Conservation (phyloP, 2,888 invertebrate genomes). For the Phortica okadai region DNA sequence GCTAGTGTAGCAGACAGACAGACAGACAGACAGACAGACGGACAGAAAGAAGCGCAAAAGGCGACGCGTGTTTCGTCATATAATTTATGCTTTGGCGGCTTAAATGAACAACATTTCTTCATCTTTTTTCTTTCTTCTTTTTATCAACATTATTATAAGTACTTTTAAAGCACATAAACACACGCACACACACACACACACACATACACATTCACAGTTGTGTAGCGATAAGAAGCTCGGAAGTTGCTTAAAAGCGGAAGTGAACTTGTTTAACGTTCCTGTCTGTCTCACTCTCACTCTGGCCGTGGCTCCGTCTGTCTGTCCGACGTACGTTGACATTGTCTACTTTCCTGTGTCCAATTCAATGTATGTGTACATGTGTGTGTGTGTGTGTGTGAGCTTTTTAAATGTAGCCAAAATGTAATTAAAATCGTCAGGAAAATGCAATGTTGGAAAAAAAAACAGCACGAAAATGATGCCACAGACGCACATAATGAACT, state of each 20-base stretch:
- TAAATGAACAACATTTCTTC: constrained; percentile 59
- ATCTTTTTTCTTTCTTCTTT: not conserved
- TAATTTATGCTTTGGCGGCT: not conserved
- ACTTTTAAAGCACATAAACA: not conserved
- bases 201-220: constrained; percentile 18
- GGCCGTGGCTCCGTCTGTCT: too few relatives aligned
- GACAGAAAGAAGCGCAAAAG: not conserved
- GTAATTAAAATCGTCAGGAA: constrained; percentile 20
- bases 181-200: constrained; percentile 10
- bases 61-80: constrained; percentile 45
- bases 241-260: constrained; percentile 12
- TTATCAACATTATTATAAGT: too few relatives aligned
- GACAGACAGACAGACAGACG: not conserved
- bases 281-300: not conserved
- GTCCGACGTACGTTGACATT: too few relatives aligned
- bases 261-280: not conserved
- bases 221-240: constrained; percentile 14
- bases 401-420: not conserved
- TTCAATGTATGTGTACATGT: not conserved
- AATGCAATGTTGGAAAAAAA: not conserved
- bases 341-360: not conserved
- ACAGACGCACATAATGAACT: constrained; percentile 61
- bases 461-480: not conserved
- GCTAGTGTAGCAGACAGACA: not conserved
- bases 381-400: not conserved